phyloP scores from a whole-genome alignment of 2,113 vertebrate genomes.

The Labeo rohita region DNA sequence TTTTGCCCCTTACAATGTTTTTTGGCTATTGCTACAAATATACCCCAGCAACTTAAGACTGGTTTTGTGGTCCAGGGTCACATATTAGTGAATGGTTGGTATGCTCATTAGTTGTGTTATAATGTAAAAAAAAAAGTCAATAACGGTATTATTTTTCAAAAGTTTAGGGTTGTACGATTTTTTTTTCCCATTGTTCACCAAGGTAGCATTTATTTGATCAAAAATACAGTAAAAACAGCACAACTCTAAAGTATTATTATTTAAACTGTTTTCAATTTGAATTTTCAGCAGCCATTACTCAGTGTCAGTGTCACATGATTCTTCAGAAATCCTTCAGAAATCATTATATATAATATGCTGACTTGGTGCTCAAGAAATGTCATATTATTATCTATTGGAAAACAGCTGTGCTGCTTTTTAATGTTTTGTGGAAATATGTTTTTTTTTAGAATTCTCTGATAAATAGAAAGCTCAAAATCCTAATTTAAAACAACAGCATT shows the following conservation, averaged over 20 bases:
- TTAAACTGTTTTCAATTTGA: neutral
- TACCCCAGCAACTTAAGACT: no score
- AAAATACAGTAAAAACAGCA: neutral
- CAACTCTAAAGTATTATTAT: no score
- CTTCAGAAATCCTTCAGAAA: neutral
- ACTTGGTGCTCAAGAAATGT: neutral
- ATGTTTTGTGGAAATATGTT: neutral
- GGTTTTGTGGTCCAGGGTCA: no score
- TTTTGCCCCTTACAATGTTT: no score
- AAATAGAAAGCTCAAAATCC: no score
- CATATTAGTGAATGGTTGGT: neutral
- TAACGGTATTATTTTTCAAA: neutral
- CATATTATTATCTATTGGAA: neutral
- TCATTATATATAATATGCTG: neutral
- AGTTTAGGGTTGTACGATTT: neutral
- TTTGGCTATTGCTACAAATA: no score
- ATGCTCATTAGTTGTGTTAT: neutral
- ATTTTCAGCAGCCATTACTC: neutral
- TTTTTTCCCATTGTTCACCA: neutral
- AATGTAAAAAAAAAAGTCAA: neutral
- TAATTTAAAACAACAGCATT: no score
- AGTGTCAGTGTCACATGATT: neutral
- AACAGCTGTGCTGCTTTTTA: neutral
- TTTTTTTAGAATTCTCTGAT: no score
- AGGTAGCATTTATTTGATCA: neutral